Evolutionary conservation across 2,113 vertebrate genomes (phyloP).

Genomic region (Charina bottae): DNA sequence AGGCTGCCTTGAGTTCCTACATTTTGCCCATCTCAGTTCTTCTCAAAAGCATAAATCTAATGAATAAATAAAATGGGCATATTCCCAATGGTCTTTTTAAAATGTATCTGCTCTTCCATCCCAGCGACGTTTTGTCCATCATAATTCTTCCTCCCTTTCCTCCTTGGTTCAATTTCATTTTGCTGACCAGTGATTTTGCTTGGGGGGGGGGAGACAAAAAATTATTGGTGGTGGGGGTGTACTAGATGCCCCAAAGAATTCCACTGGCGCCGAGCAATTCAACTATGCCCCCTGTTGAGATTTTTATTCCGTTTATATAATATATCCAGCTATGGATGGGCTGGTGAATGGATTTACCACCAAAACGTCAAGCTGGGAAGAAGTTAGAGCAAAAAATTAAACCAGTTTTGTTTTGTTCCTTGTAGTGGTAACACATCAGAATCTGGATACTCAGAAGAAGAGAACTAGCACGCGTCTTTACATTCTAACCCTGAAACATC

Average conservation of each 20-base stretch:
- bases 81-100: not conserved
- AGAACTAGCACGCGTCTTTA: not conserved
- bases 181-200: not conserved
- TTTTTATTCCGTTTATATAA: not conserved
- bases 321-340: not conserved
- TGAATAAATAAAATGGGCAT: not conserved
- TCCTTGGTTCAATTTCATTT: not conserved
- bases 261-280: not conserved
- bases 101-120: not conserved
- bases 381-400: not conserved
- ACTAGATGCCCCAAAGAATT: not conserved
- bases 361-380: not conserved
- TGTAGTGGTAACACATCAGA: not conserved
- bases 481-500: not conserved
- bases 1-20: not conserved
- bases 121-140: not conserved
- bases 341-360: not conserved
- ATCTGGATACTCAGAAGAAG: not conserved
- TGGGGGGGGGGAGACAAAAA: not conserved
- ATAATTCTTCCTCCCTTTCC: not conserved
- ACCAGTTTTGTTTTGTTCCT: too few relatives aligned
- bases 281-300: not conserved
- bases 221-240: not conserved
- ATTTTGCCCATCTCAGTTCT: too few relatives aligned
- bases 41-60: not conserved